Conservation (phyloP, 1,140 invertebrate genomes). For the Ostrea edulis region DNA sequence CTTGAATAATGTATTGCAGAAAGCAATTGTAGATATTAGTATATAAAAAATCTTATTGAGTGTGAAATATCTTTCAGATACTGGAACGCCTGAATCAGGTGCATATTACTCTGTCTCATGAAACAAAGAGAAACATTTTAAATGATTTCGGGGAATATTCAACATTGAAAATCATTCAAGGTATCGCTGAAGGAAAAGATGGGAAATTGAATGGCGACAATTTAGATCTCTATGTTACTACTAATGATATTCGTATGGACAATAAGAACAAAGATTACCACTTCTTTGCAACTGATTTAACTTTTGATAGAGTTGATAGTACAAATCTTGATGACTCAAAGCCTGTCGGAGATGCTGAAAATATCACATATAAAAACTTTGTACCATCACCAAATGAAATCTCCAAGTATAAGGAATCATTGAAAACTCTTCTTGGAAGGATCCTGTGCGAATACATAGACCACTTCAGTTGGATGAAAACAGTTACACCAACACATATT, state of each 20-base stretch:
- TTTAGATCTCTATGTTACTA: constrained; percentile 47
- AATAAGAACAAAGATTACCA: constrained; percentile 45
- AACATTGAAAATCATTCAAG: constrained; percentile 19
- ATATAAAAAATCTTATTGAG: neutral
- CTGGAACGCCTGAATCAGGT: neutral
- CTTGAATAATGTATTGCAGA: neutral
- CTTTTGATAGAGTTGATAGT: constrained; percentile 19
- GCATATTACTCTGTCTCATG: constrained; percentile 9
- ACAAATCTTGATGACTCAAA: neutral
- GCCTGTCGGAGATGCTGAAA: too few relatives aligned
- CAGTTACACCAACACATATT: too few relatives aligned
- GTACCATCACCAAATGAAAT: constrained; percentile 34
- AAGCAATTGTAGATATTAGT: neutral
- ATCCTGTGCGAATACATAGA: constrained; percentile 6
- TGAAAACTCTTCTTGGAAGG: constrained; percentile 26
- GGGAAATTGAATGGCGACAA: constrained; percentile 53
- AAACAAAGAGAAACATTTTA: constrained; percentile 16
- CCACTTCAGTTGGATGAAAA: constrained; percentile 5
- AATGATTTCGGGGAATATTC: neutral
- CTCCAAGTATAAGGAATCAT: neutral
- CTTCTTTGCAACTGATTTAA: constrained; percentile 47
- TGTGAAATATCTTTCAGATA: neutral
- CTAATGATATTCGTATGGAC: constrained; percentile 45
- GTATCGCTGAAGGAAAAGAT: constrained; percentile 35
- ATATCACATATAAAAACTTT: too few relatives aligned